Evolutionary conservation across 2,888 invertebrate genomes (phyloP), one percentile per base, ranked within the genome.

Genomic region (Andrena haemorrhoa): DNA sequence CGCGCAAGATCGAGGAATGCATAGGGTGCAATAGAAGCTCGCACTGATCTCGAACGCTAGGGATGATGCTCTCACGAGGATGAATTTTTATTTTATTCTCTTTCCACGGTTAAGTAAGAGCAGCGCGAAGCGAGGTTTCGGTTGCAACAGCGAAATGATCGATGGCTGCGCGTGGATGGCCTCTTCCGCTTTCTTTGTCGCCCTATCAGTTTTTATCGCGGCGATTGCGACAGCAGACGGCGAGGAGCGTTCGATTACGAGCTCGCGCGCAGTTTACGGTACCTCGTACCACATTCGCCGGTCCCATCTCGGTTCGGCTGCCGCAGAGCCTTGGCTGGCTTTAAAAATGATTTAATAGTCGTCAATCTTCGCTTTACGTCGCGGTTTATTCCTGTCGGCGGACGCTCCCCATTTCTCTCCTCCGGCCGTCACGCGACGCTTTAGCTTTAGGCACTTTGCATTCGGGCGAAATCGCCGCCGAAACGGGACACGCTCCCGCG

Each of bases 211-310:
- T 75, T 76, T 61, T 33, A 66, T 64, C 72, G 66, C 12, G 8
- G n/a, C 16, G 56, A 49, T 51, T 29, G 56, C 63, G 66, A 33
- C 47, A 58, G n/a, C 20, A 51, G n/a, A 47, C 33, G 31, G 33
- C 58, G 63, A 64, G 12, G 29, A 58, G 31, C 16, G 12, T 56
- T 33, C 31, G 61, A 23, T 51, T 20, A 33, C 53, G 20, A 5
- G 29, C 49, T 29, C 72, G 47, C 47, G 12, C 66, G 26, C 61
- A 20, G 77, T 10, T 86, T 88, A 88, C 89, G 89, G 89, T 89
- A 86, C 79, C 71, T 80, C 83, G 88, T 87, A 84, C 87, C 86
- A 89, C 87, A 85, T 89, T 75, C 79, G 70, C n/a, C 61, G 51
- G 58, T 56, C 35, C 53, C 47, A 56, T 56, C 75, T 60, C 72